Conservation (phyloP, 2,888 invertebrate species). For the Mythimna lalbum region DNA sequence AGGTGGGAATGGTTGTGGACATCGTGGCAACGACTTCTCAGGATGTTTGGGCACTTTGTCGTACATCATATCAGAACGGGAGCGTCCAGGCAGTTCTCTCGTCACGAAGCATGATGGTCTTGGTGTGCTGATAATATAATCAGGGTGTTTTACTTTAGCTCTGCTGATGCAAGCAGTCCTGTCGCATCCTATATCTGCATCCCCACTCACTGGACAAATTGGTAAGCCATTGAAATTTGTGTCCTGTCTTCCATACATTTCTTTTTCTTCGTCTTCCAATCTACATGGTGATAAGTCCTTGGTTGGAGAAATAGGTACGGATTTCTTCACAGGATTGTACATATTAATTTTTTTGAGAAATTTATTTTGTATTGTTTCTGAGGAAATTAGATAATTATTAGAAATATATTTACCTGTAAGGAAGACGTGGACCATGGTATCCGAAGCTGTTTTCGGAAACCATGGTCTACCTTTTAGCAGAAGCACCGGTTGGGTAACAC, state of each 20-base stretch:
- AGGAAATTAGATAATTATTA: not conserved
- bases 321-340: constrained; percentile 17
- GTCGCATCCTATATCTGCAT: constrained; percentile 64
- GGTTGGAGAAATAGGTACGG: not conserved
- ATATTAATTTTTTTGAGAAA: not conserved
- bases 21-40: constrained; percentile 46
- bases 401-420: not conserved
- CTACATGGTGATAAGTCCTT: constrained; percentile 65
- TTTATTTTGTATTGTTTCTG: not conserved
- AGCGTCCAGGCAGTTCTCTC: constrained; percentile 61
- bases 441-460: not conserved
- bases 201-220: constrained; percentile 71
- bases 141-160: constrained; percentile 77
- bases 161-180: constrained; percentile 72
- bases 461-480: not conserved
- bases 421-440: too few species aligned
- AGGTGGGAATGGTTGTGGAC: constrained; percentile 43
- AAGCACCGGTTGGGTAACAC: not conserved
- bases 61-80: constrained; percentile 6
- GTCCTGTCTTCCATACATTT: constrained; percentile 53
- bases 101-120: constrained; percentile 70
- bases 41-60: constrained; percentile 34
- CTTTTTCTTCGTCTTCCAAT: constrained; percentile 72
- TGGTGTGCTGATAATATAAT: constrained; percentile 14
- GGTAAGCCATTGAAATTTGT: constrained; percentile 73